Percentiles rank a stretch among this genome's conserved stretches.
Conservation (phyloP, 1,140 invertebrate genomes). For the Euura lappo region DNA sequence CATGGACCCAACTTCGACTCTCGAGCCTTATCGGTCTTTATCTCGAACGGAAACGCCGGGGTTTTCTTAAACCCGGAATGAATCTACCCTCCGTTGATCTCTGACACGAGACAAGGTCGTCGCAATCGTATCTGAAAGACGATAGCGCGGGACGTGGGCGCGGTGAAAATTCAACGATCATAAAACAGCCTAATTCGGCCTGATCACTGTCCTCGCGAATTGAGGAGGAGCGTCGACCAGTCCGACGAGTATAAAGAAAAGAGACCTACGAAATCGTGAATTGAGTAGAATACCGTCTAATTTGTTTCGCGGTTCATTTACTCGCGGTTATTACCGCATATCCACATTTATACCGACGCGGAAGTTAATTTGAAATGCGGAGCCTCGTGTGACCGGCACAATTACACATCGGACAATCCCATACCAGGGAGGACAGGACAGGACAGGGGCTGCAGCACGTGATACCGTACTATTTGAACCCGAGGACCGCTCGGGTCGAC, state of each 20-base stretch:
- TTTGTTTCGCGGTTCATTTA: too few species aligned
- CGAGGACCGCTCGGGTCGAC: neutral
- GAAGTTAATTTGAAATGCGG: neutral
- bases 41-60: neutral
- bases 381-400: neutral
- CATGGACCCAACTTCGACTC: neutral
- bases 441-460: neutral
- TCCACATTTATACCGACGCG: neutral
- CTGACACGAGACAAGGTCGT: neutral
- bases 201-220: neutral
- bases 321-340: too few species aligned
- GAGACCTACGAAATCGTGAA: too few species aligned
- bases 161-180: neutral
- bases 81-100: constrained; percentile 3
- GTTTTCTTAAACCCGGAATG: neutral
- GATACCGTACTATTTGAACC: neutral
- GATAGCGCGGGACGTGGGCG: neutral
- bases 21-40: neutral
- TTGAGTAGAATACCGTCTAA: too few species aligned
- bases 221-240: neutral
- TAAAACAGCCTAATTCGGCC: neutral
- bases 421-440: neutral
- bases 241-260: too few species aligned
- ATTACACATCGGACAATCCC: neutral
- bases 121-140: neutral